These are phyloP conservation scores for Smittia sp. DNA, from an alignment of 2,888 invertebrate species.

Conservation along the genomic window DNA sequence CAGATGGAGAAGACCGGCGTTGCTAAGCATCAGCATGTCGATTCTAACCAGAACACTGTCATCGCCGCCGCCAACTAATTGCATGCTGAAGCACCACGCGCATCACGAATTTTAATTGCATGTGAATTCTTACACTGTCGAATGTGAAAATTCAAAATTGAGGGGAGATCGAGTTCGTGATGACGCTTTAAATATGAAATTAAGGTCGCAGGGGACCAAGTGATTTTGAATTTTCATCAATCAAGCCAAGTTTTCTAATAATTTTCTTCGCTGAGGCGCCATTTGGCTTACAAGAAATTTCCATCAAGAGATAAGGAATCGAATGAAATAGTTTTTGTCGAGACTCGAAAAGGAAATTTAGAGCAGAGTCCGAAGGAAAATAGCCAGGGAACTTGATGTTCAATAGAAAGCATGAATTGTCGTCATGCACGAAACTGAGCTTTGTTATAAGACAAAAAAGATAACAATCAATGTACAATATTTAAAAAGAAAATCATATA, in stretches of 20 bases:
- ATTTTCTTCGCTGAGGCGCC: not conserved
- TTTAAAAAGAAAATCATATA: too few relatives aligned
- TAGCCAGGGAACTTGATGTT: too few relatives aligned
- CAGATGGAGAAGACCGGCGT: not conserved
- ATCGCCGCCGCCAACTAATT: not conserved
- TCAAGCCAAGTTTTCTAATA: not conserved
- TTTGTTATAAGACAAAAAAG: too few relatives aligned
- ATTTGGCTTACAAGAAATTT: not conserved
- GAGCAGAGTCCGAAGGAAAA: too few relatives aligned
- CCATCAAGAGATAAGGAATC: too few relatives aligned
- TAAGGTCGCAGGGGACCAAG: not conserved
- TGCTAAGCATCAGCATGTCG: constrained; percentile 9
- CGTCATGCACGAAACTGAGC: too few relatives aligned
- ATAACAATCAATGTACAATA: too few relatives aligned
- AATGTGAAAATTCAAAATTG: constrained; percentile 11
- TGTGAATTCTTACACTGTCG: not conserved
- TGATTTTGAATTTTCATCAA: constrained; percentile 10
- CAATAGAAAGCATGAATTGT: too few relatives aligned
- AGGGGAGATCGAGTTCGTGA: not conserved
- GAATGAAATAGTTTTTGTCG: too few relatives aligned
- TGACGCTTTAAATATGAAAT: not conserved
- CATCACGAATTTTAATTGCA: not conserved
- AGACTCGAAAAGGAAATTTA: too few relatives aligned
- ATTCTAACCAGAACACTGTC: constrained; percentile 7
- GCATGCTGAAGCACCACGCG: not conserved